Conservation (phyloP, 2,113 vertebrate genomes). For the Salvelinus alpinus region DNA sequence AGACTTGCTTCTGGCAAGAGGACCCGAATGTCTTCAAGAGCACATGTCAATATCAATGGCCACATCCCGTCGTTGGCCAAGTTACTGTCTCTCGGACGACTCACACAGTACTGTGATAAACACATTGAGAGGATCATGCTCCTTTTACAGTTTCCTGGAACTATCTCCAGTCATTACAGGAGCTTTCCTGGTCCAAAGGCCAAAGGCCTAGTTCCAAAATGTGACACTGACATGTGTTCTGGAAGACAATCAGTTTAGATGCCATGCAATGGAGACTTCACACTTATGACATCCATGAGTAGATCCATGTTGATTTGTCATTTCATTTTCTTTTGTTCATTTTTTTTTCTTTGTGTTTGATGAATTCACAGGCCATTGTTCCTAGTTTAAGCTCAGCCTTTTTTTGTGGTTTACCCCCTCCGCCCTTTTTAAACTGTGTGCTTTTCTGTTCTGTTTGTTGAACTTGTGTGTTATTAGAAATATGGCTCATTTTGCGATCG, state of each 20-base stretch:
- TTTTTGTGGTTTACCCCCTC: slow-evolving; percentile 31
- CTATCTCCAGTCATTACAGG: slow-evolving; percentile 6
- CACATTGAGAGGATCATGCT: background rate
- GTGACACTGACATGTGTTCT: slow-evolving; percentile 13
- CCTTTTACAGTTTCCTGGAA: slow-evolving; percentile 2
- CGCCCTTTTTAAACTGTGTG: slow-evolving; percentile 17
- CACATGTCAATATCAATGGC: slow-evolving; percentile 2
- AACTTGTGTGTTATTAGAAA: slow-evolving; percentile 33
- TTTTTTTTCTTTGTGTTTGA: slow-evolving; percentile 15
- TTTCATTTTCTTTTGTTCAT: slow-evolving; percentile 6
- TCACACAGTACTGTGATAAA: slow-evolving; percentile 20
- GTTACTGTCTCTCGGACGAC: background rate
- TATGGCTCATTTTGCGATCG: slow-evolving; percentile 17
- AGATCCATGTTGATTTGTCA: slow-evolving; percentile 17
- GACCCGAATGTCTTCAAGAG: background rate
- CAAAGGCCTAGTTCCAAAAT: slow-evolving; percentile 2
- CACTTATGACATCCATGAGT: background rate
- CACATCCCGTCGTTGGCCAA: background rate
- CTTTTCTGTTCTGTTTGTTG: slow-evolving; percentile 10
- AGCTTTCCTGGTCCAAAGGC: slow-evolving; percentile 4
- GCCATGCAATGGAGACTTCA: background rate
- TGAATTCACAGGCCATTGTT: slow-evolving; percentile 12
- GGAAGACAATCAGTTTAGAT: background rate
- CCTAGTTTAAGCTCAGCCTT: slow-evolving; percentile 16
- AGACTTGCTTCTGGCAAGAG: slow-evolving; percentile 6